Conservation (phyloP, 2,797 vertebrate species). For the Scleropages formosus region DNA sequence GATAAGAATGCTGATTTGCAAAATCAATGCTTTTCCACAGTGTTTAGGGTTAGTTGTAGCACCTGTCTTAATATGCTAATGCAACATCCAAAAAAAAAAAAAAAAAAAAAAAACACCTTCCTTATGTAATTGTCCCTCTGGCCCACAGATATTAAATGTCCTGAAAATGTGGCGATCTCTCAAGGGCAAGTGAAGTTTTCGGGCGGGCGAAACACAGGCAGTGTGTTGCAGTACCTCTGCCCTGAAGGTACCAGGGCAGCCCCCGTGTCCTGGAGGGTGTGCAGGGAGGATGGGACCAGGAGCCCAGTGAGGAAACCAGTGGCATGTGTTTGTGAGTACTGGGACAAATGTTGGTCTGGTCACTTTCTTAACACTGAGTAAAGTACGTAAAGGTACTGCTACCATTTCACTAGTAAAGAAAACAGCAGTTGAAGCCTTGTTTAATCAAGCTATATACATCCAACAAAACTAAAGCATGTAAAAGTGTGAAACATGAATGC, state of each 20-base stretch:
- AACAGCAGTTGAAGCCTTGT: background rate
- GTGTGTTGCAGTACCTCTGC: constrained; percentile 26
- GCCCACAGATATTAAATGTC: constrained; percentile 18
- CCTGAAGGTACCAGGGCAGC: background rate
- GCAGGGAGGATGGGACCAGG: constrained; percentile 18
- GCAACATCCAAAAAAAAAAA: too few species aligned
- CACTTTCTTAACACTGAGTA: background rate
- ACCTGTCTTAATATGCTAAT: too few species aligned
- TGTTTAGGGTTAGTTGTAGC: too few species aligned
- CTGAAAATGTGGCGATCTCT: background rate
- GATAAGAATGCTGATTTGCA: too few species aligned
- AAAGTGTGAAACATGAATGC: too few species aligned
- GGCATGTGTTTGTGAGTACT: constrained; percentile 22
- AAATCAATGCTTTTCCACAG: too few species aligned
- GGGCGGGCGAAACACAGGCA: background rate
- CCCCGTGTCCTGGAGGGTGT: constrained; percentile 30
- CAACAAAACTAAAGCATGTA: too few species aligned
- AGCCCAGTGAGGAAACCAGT: constrained; percentile 8
- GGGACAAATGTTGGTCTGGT: background rate
- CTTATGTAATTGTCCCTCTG: background rate
- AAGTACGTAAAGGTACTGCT: background rate
- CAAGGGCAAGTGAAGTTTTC: constrained; percentile 2
- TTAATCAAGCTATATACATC: background rate
- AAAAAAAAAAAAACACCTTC: background rate
- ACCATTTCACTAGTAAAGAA: background rate